Conservation (phyloP, 2,113 vertebrate species). For the Peromyscus leucopus region DNA sequence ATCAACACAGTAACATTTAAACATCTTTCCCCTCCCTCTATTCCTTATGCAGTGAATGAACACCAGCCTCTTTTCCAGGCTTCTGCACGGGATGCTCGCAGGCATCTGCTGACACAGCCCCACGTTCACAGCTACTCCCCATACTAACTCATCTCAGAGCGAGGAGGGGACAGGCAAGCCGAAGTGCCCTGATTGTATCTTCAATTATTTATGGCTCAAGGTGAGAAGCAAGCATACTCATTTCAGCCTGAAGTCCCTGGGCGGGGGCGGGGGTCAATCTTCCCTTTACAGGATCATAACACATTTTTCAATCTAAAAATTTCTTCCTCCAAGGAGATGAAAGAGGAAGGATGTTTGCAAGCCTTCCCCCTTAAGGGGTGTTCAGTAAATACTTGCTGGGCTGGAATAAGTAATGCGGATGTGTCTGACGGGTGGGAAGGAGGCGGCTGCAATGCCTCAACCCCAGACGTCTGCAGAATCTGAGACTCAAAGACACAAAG, state of each 20-base stretch:
- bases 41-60: background rate
- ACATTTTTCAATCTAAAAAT: background rate
- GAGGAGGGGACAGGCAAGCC: background rate
- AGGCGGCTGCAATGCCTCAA: rapidly evolving
- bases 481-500: background rate
- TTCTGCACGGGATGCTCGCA: background rate
- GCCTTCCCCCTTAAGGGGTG: background rate
- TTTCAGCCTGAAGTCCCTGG: background rate
- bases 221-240: background rate
- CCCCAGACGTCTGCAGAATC: background rate
- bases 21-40: background rate
- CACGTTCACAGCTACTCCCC: background rate
- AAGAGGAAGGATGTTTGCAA: background rate
- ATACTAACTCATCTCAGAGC: background rate
- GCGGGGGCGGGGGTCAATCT: background rate
- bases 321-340: background rate
- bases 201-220: background rate
- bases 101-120: background rate
- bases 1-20: background rate
- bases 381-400: background rate
- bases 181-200: background rate
- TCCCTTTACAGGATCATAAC: background rate
- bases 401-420: background rate
- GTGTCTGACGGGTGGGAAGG: background rate
- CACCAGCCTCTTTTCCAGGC: background rate